Conservation (phyloP, 2,888 invertebrate genomes). For the Drosophila mettleri region DNA sequence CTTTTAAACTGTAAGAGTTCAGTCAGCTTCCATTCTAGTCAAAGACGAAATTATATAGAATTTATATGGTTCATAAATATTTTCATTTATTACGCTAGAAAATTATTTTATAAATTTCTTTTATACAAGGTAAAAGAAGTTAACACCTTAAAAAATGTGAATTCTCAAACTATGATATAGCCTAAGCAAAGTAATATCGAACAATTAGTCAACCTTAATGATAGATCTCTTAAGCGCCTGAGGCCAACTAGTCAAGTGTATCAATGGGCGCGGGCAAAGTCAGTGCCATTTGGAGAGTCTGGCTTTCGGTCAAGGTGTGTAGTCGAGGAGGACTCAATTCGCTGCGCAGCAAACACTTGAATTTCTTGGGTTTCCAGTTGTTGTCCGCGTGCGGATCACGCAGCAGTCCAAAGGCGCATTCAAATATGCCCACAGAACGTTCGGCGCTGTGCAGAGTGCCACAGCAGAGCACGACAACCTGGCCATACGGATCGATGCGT, state of each 20-base stretch:
- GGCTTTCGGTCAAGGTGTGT: slow-evolving; percentile 71
- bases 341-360: slow-evolving; percentile 85
- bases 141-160: background rate
- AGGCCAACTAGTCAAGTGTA: slow-evolving; percentile 51
- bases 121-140: background rate
- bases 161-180: background rate
- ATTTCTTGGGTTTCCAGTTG: slow-evolving; percentile 89
- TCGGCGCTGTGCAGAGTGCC: slow-evolving; percentile 87
- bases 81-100: background rate
- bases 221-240: background rate
- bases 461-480: slow-evolving; percentile 87
- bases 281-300: slow-evolving; percentile 70
- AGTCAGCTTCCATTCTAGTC: too few relatives aligned
- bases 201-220: slow-evolving; percentile 22
- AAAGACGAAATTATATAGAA: background rate
- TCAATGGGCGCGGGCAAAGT: slow-evolving; percentile 73
- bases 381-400: slow-evolving; percentile 88
- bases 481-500: slow-evolving; percentile 87
- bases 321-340: slow-evolving; percentile 54
- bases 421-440: slow-evolving; percentile 87
- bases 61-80: too few relatives aligned
- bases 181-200: slow-evolving; percentile 36
- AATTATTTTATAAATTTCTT: background rate
- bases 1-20: too few relatives aligned
- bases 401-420: slow-evolving; percentile 88